Conservation (phyloP, 30 jellyfish, hydroid and myxozoan species). For the Nemopilema nomurai region DNA sequence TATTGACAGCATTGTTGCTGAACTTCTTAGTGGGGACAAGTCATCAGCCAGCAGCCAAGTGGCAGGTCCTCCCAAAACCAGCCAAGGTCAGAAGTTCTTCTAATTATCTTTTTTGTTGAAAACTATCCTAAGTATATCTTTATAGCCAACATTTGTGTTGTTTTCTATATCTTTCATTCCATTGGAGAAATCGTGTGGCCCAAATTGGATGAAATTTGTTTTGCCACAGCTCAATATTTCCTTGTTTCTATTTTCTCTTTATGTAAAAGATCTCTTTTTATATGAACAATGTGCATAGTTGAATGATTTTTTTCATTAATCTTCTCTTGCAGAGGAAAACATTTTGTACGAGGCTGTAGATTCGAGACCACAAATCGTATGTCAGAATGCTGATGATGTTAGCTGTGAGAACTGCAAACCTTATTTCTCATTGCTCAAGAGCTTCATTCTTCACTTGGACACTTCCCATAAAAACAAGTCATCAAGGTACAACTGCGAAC, state of each 20-base stretch:
- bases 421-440: slow-evolving; percentile 55
- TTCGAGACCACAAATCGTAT: not conserved
- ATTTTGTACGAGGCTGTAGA: not conserved
- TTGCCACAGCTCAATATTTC: no score
- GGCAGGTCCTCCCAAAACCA: not conserved
- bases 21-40: not conserved
- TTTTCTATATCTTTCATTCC: no score
- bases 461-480: slow-evolving; percentile 19
- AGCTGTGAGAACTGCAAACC: slow-evolving; percentile 49
- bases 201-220: no score
- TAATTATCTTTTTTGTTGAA: no score
- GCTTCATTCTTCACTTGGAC: slow-evolving; percentile 54
- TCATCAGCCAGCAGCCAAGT: not conserved
- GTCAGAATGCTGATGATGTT: not conserved
- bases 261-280: no score
- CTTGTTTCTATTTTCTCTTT: no score
- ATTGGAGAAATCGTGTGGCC: no score
- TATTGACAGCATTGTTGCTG: slow-evolving; percentile 19
- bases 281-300: no score
- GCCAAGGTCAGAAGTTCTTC: not conserved
- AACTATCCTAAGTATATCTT: not conserved
- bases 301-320: not conserved
- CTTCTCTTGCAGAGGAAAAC: not conserved
- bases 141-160: not conserved
- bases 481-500: slow-evolving; percentile 21